Conservation (phyloP, 1,140 invertebrate species). For the Pachypeltis micranthus region DNA sequence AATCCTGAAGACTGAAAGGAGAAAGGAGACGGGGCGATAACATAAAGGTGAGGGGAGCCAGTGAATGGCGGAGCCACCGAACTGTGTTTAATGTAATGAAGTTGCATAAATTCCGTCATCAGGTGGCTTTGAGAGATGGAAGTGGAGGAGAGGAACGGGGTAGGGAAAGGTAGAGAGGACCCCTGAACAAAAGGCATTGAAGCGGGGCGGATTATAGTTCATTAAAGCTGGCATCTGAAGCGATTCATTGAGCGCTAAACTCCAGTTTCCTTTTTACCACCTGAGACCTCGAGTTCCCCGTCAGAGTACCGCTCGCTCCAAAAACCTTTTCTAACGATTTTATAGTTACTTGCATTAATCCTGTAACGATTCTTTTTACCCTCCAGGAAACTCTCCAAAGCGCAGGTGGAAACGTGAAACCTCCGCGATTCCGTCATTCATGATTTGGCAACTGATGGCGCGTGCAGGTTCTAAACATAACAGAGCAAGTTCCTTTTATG, state of each 20-base stretch:
- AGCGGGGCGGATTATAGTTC: constrained; percentile 5
- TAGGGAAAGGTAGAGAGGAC: too few species aligned
- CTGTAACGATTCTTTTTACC: neutral
- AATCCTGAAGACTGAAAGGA: neutral
- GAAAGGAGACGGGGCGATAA: neutral
- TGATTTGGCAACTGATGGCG: too few species aligned
- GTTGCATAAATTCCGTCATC: constrained; percentile 9
- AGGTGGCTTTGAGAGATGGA: neutral
- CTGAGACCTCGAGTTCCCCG: neutral
- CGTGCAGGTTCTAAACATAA: too few species aligned
- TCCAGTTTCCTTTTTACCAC: neutral
- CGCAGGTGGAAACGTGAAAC: too few species aligned
- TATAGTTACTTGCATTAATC: neutral
- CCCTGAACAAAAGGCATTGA: constrained; percentile 5
- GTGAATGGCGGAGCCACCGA: neutral
- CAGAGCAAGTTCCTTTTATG: too few species aligned
- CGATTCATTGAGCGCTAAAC: constrained; percentile 5
- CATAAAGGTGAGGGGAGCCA: neutral
- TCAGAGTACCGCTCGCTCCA: too few species aligned
- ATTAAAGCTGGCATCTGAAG: constrained; percentile 1
- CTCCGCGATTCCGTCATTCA: too few species aligned
- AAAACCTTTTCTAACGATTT: constrained; percentile 6
- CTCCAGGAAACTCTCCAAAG: too few species aligned
- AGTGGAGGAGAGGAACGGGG: neutral
- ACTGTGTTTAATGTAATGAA: constrained; percentile 8